These are phyloP conservation scores for Rhodeus uyekii DNA, from an alignment of 2,797 vertebrate species.

Conservation along the genomic window DNA sequence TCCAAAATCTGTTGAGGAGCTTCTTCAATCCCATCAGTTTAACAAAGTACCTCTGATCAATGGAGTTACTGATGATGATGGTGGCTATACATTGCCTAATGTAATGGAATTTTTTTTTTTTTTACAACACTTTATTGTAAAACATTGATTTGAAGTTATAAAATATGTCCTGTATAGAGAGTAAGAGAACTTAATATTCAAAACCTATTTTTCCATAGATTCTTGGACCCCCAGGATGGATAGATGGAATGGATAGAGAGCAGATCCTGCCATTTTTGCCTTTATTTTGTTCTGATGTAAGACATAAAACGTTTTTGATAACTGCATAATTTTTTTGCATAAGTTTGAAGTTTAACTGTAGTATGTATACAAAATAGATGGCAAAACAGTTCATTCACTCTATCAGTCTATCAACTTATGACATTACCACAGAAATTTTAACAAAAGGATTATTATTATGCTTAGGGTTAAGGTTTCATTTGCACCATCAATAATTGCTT, in stretches of 20 bases:
- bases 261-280: not conserved
- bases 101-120: conserved; percentile 60
- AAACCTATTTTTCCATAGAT: conserved; percentile 53
- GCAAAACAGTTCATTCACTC: not conserved
- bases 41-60: conserved; percentile 73
- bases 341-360: not conserved
- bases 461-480: not conserved
- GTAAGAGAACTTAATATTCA: not conserved
- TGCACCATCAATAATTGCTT: not conserved
- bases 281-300: conserved; percentile 62
- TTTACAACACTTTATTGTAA: not conserved
- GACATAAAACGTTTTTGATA: conserved; percentile 25
- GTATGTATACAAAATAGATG: not conserved
- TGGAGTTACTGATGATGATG: conserved; percentile 73
- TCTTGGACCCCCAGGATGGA: conserved; percentile 67
- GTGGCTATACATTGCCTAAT: conserved; percentile 58
- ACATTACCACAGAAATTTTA: not conserved
- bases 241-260: conserved; percentile 71
- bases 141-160: not conserved
- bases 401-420: not conserved
- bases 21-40: conserved; percentile 62
- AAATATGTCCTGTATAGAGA: not conserved
- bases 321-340: not conserved
- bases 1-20: conserved; percentile 62
- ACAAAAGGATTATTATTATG: not conserved